Conservation (phyloP, 2,797 vertebrate species). For the Siniperca undulata region DNA sequence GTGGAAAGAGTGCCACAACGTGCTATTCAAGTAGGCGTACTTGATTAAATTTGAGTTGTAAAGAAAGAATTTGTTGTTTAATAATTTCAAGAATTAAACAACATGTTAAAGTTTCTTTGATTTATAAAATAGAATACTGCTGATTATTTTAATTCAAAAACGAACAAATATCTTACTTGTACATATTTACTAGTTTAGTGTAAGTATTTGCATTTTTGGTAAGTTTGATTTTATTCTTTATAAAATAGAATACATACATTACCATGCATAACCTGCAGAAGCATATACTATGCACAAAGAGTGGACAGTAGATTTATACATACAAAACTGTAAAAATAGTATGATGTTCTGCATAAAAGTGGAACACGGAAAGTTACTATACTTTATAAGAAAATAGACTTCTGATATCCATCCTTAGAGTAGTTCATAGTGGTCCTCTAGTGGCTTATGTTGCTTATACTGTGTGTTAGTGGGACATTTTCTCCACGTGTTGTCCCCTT, state of each 20-base stretch:
- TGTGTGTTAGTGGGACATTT: background rate
- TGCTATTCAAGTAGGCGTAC: background rate
- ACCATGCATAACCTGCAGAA: background rate
- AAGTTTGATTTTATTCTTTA: background rate
- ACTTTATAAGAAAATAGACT: too few relatives aligned
- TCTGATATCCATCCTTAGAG: background rate
- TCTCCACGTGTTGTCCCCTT: background rate
- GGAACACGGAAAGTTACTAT: background rate
- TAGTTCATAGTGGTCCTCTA: background rate
- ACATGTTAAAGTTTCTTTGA: background rate
- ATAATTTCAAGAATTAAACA: background rate
- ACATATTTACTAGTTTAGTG: too few relatives aligned
- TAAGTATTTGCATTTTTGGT: background rate
- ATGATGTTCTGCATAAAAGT: background rate
- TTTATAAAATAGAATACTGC: background rate
- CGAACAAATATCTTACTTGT: too few relatives aligned
- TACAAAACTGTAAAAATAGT: background rate
- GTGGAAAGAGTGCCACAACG: background rate
- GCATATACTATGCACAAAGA: background rate
- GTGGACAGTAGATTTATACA: background rate
- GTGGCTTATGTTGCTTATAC: too few relatives aligned
- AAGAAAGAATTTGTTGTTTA: too few relatives aligned
- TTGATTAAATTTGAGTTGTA: background rate
- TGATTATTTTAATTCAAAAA: background rate
- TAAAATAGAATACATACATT: background rate